Evolutionary conservation across 2,888 invertebrate species (phyloP).

Genomic region (Himalopsyche anomala): DNA sequence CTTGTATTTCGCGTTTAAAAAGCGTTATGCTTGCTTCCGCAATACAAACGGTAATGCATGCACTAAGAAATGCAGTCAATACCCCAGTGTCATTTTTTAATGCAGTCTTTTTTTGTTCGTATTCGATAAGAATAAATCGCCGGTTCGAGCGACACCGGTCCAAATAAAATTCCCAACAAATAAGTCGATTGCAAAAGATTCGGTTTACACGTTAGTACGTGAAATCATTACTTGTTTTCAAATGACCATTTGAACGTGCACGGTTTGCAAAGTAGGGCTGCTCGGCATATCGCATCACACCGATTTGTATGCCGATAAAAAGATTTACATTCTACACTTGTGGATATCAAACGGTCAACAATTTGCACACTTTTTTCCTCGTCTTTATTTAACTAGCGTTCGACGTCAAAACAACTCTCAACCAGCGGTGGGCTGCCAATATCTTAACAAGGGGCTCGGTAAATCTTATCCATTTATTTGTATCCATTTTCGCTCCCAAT

Average conservation of each 20-base stretch:
- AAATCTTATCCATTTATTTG: too few species aligned
- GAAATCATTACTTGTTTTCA: slow-evolving; percentile 27
- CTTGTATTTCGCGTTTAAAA: not conserved
- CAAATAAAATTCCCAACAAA: slow-evolving; percentile 16
- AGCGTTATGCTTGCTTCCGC: slow-evolving; percentile 1
- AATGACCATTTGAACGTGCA: slow-evolving; percentile 23
- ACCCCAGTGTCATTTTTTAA: not conserved
- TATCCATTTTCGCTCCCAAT: too few species aligned
- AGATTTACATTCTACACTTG: too few species aligned
- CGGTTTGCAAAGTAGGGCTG: not conserved
- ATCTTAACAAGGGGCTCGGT: too few species aligned
- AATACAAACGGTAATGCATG: not conserved
- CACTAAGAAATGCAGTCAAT: slow-evolving; percentile 7
- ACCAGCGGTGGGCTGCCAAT: too few species aligned
- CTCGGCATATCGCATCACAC: not conserved
- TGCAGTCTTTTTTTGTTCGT: not conserved
- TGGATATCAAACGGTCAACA: too few species aligned
- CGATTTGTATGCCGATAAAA: too few species aligned
- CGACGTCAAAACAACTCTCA: too few species aligned
- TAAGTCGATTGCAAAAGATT: slow-evolving; percentile 18
- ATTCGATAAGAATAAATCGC: not conserved
- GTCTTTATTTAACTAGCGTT: too few species aligned
- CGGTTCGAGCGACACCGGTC: not conserved
- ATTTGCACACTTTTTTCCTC: too few species aligned
- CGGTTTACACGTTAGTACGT: slow-evolving; percentile 15